Conservation (phyloP, 2,113 vertebrate genomes). For the Tyrannus savana region DNA sequence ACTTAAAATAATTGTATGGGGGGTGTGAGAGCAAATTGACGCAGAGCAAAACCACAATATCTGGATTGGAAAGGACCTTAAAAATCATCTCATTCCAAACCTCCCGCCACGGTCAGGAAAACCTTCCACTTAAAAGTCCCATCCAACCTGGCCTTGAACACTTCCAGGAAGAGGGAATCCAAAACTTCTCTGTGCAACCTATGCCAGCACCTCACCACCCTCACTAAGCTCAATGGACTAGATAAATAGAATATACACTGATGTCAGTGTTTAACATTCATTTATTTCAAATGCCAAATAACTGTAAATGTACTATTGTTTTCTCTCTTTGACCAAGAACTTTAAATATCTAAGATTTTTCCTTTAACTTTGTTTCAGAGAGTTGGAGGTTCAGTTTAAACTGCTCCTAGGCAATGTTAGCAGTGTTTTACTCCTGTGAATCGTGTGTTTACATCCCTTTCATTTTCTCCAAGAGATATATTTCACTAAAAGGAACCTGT, state of each 20-base stretch:
- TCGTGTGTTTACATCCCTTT: not conserved
- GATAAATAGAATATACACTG: not conserved
- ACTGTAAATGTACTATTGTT: not conserved
- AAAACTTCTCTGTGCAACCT: not conserved
- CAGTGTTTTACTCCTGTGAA: not conserved
- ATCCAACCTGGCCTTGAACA: not conserved
- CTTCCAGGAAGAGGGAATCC: not conserved
- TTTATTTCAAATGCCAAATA: not conserved
- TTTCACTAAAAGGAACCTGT: not conserved
- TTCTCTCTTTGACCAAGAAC: not conserved
- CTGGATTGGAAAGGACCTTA: not conserved
- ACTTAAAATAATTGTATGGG: too few species aligned
- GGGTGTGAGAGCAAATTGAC: too few species aligned
- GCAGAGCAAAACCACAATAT: too few species aligned
- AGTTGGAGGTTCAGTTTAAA: not conserved
- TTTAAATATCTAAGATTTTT: not conserved
- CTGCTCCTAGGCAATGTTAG: not conserved
- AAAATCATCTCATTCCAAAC: not conserved
- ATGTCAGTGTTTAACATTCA: not conserved
- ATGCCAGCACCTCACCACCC: not conserved
- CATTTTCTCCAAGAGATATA: not conserved
- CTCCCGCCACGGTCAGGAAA: accelerated
- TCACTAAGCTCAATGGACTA: not conserved
- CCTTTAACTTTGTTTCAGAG: not conserved
- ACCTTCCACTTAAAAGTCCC: not conserved